A percentile compares a stretch with the other conserved stretches of the same genome.
Conservation (phyloP, 2,113 vertebrate species). For the Prietella phreatophila region DNA sequence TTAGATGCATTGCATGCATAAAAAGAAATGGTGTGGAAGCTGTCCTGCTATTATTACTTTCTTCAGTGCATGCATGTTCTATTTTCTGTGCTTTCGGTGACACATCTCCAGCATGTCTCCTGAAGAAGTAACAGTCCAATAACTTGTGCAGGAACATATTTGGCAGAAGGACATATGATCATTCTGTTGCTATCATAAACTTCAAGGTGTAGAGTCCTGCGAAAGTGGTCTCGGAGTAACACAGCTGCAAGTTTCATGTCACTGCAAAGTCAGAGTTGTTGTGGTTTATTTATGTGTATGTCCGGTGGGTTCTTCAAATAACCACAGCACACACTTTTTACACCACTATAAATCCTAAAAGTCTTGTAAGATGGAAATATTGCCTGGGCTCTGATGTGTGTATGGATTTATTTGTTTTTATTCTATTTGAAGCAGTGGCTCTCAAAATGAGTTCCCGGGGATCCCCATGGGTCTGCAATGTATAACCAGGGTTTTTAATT, state of each 20-base stretch:
- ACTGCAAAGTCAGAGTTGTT: not conserved
- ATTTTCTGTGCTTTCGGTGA: not conserved
- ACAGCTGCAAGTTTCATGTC: constrained; percentile 16
- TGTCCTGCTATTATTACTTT: not conserved
- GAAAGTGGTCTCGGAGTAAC: constrained; percentile 11
- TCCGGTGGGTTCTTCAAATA: constrained; percentile 14
- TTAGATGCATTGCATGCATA: not conserved
- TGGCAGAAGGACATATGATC: constrained; percentile 40
- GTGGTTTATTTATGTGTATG: constrained; percentile 21
- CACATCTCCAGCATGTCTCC: not conserved
- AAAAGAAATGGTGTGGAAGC: not conserved
- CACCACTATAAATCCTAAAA: not conserved
- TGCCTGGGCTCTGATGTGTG: not conserved
- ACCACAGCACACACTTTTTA: not conserved
- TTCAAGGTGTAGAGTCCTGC: constrained; percentile 27
- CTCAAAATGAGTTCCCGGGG: not conserved
- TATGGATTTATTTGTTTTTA: not conserved
- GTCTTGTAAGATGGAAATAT: not conserved
- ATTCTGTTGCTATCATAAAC: constrained; percentile 35
- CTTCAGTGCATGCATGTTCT: not conserved
- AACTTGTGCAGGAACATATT: constrained; percentile 31
- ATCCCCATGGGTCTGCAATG: not conserved
- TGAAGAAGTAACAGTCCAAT: not conserved
- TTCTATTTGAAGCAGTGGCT: not conserved
- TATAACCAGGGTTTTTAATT: not conserved